Evolutionary conservation across 1,140 invertebrate species (phyloP).

Genomic region (Musca vetustissima): DNA sequence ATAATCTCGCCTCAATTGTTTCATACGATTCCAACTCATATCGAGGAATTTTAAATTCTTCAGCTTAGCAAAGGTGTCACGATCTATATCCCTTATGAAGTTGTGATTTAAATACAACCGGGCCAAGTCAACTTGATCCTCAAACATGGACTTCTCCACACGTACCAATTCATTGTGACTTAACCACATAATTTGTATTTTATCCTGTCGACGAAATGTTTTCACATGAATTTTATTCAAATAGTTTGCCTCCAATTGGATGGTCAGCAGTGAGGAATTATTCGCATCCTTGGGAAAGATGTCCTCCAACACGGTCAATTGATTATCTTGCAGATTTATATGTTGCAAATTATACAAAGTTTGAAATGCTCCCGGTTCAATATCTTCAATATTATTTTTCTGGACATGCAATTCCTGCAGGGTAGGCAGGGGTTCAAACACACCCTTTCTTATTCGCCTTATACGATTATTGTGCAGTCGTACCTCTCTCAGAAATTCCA

Average conservation of each 20-base stretch:
- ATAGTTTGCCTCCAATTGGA: constrained; percentile 83
- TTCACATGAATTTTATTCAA: constrained; percentile 75
- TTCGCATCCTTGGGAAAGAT: constrained; percentile 68
- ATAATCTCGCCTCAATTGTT: constrained; percentile 65
- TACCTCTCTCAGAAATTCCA: constrained; percentile 76
- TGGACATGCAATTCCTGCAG: constrained; percentile 84
- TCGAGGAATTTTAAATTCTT: constrained; percentile 76
- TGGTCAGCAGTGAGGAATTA: constrained; percentile 71
- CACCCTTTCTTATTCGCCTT: constrained; percentile 70
- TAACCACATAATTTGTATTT: constrained; percentile 84
- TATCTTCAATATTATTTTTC: constrained; percentile 78
- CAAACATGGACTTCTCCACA: constrained; percentile 72
- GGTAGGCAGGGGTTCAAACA: constrained; percentile 78
- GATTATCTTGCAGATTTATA: constrained; percentile 84
- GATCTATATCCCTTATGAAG: constrained; percentile 76
- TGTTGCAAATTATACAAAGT: constrained; percentile 82
- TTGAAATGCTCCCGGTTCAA: constrained; percentile 81
- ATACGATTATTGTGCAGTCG: constrained; percentile 84
- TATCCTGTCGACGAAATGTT: constrained; percentile 75
- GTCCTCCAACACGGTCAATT: constrained; percentile 74
- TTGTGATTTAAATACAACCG: constrained; percentile 83
- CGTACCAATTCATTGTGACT: constrained; percentile 78
- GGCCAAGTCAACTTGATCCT: constrained; percentile 73
- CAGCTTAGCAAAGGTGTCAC: constrained; percentile 75
- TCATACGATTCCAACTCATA: constrained; percentile 73